These are phyloP conservation scores for Seriola quinqueradiata DNA, from an alignment of 2,113 vertebrate species.

Conservation along the genomic window DNA sequence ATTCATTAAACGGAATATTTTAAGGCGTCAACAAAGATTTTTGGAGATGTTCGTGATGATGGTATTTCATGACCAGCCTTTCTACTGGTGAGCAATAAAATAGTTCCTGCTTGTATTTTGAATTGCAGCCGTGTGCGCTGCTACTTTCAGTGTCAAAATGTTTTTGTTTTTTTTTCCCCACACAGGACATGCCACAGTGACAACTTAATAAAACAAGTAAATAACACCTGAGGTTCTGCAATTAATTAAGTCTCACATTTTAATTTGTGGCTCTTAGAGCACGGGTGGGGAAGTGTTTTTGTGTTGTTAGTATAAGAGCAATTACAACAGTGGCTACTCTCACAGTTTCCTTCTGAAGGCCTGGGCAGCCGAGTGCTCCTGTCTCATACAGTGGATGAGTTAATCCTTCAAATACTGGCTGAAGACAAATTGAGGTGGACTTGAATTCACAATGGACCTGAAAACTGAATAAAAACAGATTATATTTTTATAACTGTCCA, in stretches of 20 bases:
- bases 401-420: constrained; percentile 48
- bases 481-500: background rate
- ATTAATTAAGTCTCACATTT: constrained; percentile 34
- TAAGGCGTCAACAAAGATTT: background rate
- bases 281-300: constrained; percentile 1
- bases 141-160: background rate
- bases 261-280: constrained; percentile 12
- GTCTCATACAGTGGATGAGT: constrained; percentile 28
- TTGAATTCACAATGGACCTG: constrained; percentile 26
- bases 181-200: background rate
- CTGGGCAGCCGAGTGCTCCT: constrained; percentile 35
- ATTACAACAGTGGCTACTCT: constrained; percentile 28
- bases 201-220: background rate
- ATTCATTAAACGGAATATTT: background rate
- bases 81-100: background rate
- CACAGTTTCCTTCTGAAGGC: constrained; percentile 25
- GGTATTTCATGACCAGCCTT: background rate
- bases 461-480: background rate
- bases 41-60: too few species aligned
- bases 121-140: background rate
- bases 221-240: constrained; percentile 2
- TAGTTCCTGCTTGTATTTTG: background rate
- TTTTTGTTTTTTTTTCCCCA: background rate
- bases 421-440: constrained; percentile 26
- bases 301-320: constrained; percentile 37